These are phyloP conservation scores for Abscondita cerata DNA, from an alignment of 2,888 invertebrate species.

Conservation along the genomic window DNA sequence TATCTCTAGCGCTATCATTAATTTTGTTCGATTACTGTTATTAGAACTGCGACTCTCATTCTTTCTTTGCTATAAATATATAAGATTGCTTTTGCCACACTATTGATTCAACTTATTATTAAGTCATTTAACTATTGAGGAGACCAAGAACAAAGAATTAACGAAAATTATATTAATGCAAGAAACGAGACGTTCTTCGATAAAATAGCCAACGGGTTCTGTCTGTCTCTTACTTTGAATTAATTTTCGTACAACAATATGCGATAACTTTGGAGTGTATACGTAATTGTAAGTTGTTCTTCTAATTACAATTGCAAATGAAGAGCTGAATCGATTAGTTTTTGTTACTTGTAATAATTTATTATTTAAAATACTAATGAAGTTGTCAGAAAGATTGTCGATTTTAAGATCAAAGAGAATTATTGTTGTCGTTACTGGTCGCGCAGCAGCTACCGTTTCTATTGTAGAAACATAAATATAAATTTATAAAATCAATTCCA, in stretches of 20 bases:
- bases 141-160: too few species aligned
- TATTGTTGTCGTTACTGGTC: not conserved
- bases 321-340: not conserved
- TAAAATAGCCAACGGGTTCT: not conserved
- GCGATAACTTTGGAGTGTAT: not conserved
- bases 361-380: not conserved
- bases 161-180: not conserved
- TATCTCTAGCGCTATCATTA: too few species aligned
- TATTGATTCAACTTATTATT: too few species aligned
- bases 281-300: not conserved
- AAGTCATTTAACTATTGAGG: too few species aligned
- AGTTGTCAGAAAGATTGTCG: not conserved
- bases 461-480: too few species aligned
- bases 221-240: not conserved
- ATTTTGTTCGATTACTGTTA: too few species aligned
- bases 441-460: too few species aligned
- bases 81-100: too few species aligned
- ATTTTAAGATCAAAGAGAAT: conserved; percentile 16
- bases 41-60: too few species aligned
- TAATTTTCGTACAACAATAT: not conserved
- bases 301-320: not conserved
- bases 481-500: conserved; percentile 25
- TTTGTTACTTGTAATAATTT: not conserved
- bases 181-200: not conserved
- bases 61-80: too few species aligned